Evolutionary conservation across 2,888 invertebrate genomes (phyloP).

Genomic region (Deilephila porcellus): DNA sequence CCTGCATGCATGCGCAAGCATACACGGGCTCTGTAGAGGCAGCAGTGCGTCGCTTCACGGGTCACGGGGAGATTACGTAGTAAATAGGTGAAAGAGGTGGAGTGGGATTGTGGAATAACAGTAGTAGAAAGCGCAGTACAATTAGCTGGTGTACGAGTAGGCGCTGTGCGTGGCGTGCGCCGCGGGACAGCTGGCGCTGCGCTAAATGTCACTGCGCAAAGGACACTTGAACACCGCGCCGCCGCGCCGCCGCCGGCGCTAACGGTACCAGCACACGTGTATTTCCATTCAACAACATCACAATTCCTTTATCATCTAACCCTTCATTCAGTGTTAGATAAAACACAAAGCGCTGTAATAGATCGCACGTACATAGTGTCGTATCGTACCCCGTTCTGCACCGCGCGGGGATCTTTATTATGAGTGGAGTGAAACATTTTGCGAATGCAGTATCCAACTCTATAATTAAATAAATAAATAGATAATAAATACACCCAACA

Average conservation of each 20-base stretch:
- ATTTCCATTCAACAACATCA: constrained; percentile 11
- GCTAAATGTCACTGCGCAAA: constrained; percentile 39
- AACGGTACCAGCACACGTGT: constrained; percentile 14
- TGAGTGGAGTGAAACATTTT: no score
- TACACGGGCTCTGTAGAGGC: no score
- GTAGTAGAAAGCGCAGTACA: background rate
- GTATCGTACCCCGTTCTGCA: background rate
- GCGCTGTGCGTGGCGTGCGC: background rate
- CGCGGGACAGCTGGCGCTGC: constrained; percentile 31
- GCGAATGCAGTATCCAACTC: no score
- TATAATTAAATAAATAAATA: background rate
- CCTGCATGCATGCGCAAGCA: no score
- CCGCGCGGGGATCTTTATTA: background rate
- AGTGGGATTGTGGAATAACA: background rate
- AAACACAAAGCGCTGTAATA: background rate
- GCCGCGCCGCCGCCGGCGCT: background rate
- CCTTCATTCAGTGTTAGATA: constrained; percentile 19
- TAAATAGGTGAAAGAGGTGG: background rate
- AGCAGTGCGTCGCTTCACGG: no score
- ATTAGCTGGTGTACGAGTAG: background rate
- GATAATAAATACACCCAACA: no score
- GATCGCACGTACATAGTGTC: background rate
- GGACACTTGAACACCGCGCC: constrained; percentile 33
- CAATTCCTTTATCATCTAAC: background rate
- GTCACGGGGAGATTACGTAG: background rate